phyloP scores from a whole-genome alignment of 2,888 invertebrate genomes.

The Masnerella sp. region DNA sequence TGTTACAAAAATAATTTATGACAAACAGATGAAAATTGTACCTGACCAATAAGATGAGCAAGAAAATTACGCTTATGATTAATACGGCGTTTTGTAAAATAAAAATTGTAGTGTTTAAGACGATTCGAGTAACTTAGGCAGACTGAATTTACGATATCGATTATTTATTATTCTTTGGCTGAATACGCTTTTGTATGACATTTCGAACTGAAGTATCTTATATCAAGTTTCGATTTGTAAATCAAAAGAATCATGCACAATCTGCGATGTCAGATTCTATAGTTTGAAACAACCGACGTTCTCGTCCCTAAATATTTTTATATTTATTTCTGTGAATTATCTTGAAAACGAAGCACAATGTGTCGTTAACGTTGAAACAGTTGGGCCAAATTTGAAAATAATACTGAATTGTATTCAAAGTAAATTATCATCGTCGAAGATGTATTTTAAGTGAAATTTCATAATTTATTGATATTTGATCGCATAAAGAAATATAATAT shows the following conservation, averaged over 20 bases:
- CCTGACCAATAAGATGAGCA: constrained; percentile 19
- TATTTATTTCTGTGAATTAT: constrained; percentile 17
- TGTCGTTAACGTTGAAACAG: constrained; percentile 4
- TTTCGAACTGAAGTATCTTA: background rate
- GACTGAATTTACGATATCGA: constrained; percentile 25
- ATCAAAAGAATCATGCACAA: constrained; percentile 8
- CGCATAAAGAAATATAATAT: no score
- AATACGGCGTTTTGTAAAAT: constrained; percentile 17
- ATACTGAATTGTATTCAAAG: constrained; percentile 1
- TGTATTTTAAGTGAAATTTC: no score
- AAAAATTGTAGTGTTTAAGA: constrained; percentile 22
- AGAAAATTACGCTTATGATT: constrained; percentile 11
- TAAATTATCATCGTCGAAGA: no score
- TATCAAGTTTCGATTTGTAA: constrained; percentile 17
- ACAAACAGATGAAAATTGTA: constrained; percentile 13
- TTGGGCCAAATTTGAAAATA: background rate
- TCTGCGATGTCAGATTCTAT: background rate
- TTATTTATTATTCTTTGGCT: constrained; percentile 6
- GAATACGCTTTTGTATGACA: constrained; percentile 9
- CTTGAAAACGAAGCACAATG: constrained; percentile 8
- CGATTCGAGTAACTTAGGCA: background rate
- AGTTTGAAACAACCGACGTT: constrained; percentile 12
- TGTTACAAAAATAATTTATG: constrained; percentile 1
- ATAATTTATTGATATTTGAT: no score
- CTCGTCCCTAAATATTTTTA: constrained; percentile 19